Conservation (phyloP, 2,888 invertebrate species). For the Allophyes oxyacanthae region DNA sequence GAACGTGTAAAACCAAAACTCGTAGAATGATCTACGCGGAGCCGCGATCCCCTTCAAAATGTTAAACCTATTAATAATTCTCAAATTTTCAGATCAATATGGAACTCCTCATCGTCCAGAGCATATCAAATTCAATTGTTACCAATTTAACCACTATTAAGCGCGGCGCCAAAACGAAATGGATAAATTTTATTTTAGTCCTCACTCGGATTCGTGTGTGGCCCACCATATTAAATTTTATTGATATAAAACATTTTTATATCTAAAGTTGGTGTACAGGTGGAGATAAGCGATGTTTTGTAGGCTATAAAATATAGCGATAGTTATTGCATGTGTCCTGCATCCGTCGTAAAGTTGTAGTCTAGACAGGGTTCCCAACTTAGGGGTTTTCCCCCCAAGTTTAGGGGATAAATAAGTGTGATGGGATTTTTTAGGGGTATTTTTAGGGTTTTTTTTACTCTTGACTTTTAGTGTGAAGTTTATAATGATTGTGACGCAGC, state of each 20-base stretch:
- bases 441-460: no score
- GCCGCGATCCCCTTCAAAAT: not conserved
- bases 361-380: no score
- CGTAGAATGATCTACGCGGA: no score
- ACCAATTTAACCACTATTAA: slow-evolving; percentile 40
- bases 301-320: not conserved
- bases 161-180: slow-evolving; percentile 34
- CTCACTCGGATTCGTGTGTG: slow-evolving; percentile 43
- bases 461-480: no score
- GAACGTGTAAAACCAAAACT: no score
- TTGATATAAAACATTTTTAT: slow-evolving; percentile 59
- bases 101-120: slow-evolving; percentile 4
- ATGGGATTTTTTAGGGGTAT: no score
- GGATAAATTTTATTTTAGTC: slow-evolving; percentile 33
- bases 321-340: no score
- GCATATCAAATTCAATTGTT: slow-evolving; percentile 46
- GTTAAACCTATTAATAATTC: not conserved
- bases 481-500: no score
- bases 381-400: no score
- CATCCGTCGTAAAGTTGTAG: no score
- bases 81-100: slow-evolving; percentile 14
- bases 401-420: no score
- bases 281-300: slow-evolving; percentile 24
- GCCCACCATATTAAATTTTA: slow-evolving; percentile 56
- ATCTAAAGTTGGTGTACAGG: slow-evolving; percentile 23